Percentiles rank a stretch among this genome's conserved stretches.
phyloP scores from a whole-genome alignment of 2,888 invertebrate genomes.

The Sphaerophoria rueppellii region DNA sequence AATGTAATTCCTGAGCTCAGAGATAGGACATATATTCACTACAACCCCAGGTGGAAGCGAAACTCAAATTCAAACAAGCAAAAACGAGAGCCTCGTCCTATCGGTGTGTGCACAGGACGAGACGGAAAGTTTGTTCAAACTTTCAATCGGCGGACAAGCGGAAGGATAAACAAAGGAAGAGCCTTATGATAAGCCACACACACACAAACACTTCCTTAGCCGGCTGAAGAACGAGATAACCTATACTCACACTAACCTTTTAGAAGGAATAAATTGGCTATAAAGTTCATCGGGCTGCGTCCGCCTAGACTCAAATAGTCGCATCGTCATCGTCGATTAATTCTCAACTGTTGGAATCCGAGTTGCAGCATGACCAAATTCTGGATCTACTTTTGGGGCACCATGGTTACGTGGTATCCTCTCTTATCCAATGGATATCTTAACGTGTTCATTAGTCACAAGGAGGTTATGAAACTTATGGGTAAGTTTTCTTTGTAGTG shows the following conservation, averaged over 20 bases:
- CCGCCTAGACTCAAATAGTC: not conserved
- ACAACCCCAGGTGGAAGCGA: slow-evolving; percentile 56
- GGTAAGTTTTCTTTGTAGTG: slow-evolving; percentile 84
- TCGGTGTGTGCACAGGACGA: not conserved
- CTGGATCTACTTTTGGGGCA: slow-evolving; percentile 77
- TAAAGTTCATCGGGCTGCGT: slow-evolving; percentile 61
- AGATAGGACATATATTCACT: not conserved
- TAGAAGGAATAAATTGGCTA: slow-evolving; percentile 61
- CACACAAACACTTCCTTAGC: slow-evolving; percentile 36
- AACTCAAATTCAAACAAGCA: slow-evolving; percentile 54
- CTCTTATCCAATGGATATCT: slow-evolving; percentile 86
- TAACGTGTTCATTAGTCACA: slow-evolving; percentile 91
- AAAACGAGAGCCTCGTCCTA: too few relatives aligned
- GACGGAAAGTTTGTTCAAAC: slow-evolving; percentile 55
- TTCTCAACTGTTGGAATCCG: slow-evolving; percentile 33
- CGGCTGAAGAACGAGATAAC: slow-evolving; percentile 5
- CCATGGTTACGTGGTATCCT: slow-evolving; percentile 78
- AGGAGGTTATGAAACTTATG: slow-evolving; percentile 90
- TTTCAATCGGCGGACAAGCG: slow-evolving; percentile 64
- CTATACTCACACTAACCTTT: slow-evolving; percentile 23
- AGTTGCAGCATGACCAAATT: slow-evolving; percentile 75
- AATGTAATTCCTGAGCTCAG: slow-evolving; percentile 60
- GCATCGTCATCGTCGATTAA: slow-evolving; percentile 53
- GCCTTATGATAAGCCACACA: slow-evolving; percentile 65
- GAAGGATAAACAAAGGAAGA: slow-evolving; percentile 70